These are phyloP conservation scores for Bujurquina vittata DNA, from an alignment of 2,113 vertebrate species.

Conservation along the genomic window DNA sequence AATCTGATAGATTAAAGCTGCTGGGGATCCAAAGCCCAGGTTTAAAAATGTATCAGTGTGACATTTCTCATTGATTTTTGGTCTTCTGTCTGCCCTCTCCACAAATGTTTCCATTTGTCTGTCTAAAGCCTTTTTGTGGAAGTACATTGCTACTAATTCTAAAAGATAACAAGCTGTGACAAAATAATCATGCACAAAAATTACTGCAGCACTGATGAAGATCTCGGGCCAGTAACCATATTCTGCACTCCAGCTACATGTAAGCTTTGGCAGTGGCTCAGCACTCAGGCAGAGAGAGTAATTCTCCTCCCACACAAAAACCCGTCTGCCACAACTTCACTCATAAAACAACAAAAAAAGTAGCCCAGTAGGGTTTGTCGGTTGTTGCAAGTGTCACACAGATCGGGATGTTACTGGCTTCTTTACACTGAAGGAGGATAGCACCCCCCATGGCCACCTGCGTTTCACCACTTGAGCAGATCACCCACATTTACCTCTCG, in stretches of 20 bases:
- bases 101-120: conserved; percentile 12
- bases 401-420: conserved; percentile 23
- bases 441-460: conserved; percentile 39
- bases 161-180: not conserved
- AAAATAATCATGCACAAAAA: not conserved
- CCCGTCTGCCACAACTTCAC: not conserved
- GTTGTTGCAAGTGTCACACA: conserved; percentile 9
- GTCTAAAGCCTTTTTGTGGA: not conserved
- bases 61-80: conserved; percentile 24
- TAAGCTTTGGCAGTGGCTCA: not conserved
- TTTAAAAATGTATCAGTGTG: conserved; percentile 20
- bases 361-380: conserved; percentile 4
- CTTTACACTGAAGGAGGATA: conserved; percentile 25
- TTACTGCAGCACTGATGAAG: not conserved
- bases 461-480: conserved; percentile 47
- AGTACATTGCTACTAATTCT: conserved; percentile 10
- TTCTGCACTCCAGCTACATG: not conserved
- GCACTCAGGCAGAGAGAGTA: not conserved
- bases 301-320: not conserved
- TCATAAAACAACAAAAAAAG: conserved; percentile 5
- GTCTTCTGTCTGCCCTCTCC: not conserved
- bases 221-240: not conserved
- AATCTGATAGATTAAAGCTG: conserved; percentile 21
- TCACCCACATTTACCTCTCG: conserved; percentile 18
- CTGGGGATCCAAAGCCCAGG: conserved; percentile 1